phyloP scores from a whole-genome alignment of 2,888 invertebrate genomes.

The Strigamia maritima region DNA sequence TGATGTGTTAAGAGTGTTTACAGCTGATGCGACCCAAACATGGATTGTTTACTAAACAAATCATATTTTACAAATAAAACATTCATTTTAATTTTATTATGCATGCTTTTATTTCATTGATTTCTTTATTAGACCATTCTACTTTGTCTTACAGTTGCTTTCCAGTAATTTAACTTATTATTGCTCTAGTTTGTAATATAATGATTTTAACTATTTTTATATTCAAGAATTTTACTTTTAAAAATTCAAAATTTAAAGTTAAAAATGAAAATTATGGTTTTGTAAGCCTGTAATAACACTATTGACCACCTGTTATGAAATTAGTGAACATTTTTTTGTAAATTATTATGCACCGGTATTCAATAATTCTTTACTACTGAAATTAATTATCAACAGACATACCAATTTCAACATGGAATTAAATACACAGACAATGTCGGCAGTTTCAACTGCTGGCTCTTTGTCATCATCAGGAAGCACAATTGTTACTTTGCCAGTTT shows the following conservation, averaged over 20 bases:
- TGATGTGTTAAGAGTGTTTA: slow-evolving; percentile 3
- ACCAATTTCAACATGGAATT: slow-evolving; percentile 1
- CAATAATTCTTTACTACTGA: no score
- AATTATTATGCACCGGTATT: no score
- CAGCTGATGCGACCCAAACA: neutral
- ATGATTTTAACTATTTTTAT: no score
- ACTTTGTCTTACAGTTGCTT: neutral
- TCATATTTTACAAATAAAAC: neutral
- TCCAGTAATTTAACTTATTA: neutral
- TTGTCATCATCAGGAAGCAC: slow-evolving; percentile 37
- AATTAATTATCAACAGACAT: no score
- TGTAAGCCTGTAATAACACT: neutral
- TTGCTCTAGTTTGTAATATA: neutral
- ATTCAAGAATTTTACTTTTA: neutral
- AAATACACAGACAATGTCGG: slow-evolving; percentile 20
- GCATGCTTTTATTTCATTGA: neutral
- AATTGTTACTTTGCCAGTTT: slow-evolving; percentile 41
- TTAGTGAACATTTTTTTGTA: neutral
- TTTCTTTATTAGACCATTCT: neutral
- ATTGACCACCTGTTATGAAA: neutral
- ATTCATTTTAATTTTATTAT: neutral
- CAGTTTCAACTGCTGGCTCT: slow-evolving; percentile 31
- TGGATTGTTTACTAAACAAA: neutral
- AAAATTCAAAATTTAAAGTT: neutral
- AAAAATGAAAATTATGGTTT: neutral